Evolutionary conservation across 2,113 vertebrate genomes (phyloP).

Genomic region (Prunella fulvescens): DNA sequence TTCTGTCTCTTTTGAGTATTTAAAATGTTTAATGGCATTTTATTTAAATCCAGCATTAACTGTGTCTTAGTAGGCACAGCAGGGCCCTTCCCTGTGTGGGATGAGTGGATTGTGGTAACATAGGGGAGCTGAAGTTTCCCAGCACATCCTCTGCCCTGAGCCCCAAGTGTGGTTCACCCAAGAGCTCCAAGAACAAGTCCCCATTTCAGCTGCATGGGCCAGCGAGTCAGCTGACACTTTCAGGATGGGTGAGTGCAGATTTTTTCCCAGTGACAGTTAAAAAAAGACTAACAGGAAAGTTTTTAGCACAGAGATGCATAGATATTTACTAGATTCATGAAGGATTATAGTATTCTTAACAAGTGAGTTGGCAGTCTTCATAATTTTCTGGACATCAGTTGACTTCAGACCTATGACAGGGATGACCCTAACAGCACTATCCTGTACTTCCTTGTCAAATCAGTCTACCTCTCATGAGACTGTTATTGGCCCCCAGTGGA

Average conservation of each 20-base stretch:
- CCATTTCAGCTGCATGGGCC: not conserved
- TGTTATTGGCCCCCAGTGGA: fast-evolving
- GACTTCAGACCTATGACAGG: not conserved
- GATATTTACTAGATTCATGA: not conserved
- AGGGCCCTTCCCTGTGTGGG: not conserved
- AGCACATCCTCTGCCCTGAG: not conserved
- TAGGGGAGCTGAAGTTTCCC: not conserved
- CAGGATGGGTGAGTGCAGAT: not conserved
- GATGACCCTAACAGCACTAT: not conserved
- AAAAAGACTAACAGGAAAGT: not conserved
- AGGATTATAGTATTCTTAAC: not conserved
- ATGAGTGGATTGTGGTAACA: not conserved
- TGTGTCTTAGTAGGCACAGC: not conserved
- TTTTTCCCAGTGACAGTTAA: not conserved
- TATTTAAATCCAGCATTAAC: not conserved
- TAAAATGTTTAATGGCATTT: not conserved
- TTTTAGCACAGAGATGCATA: not conserved
- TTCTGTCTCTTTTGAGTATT: not conserved
- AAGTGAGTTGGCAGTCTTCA: not conserved
- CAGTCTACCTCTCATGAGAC: fast-evolving
- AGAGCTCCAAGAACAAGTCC: not conserved
- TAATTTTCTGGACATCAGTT: not conserved
- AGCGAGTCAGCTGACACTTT: fast-evolving
- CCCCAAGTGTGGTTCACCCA: not conserved
- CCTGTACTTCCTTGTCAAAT: not conserved